Evolutionary conservation across 2,113 vertebrate species (phyloP).

Genomic region (Glaucomys volans): DNA sequence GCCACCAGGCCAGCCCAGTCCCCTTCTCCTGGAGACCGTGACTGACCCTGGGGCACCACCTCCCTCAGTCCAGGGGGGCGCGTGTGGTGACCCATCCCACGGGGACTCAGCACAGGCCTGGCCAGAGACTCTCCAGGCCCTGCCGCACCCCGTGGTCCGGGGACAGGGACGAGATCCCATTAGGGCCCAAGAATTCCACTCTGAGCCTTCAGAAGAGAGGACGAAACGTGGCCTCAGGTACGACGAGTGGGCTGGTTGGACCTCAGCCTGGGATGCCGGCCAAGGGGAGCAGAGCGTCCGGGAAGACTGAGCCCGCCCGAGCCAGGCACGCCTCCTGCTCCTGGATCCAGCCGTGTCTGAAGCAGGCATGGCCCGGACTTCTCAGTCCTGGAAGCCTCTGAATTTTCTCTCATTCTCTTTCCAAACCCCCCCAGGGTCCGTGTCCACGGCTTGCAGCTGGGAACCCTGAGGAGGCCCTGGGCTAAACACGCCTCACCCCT

Average conservation of each 20-base stretch:
- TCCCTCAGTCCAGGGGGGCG: neutral
- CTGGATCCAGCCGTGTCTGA: constrained; percentile 18
- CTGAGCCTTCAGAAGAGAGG: neutral
- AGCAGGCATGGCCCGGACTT: neutral
- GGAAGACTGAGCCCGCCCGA: too few relatives aligned
- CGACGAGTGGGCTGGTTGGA: neutral
- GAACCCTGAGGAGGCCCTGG: too few relatives aligned
- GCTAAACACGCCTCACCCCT: too few relatives aligned
- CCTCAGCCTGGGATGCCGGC: neutral
- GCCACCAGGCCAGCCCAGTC: accelerated
- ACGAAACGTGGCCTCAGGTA: neutral
- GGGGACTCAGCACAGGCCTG: neutral
- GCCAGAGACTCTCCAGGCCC: neutral
- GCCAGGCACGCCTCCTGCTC: neutral
- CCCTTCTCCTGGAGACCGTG: neutral
- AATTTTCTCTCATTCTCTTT: too few relatives aligned
- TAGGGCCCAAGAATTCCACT: neutral
- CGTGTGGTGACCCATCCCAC: neutral
- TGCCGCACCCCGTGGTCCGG: neutral
- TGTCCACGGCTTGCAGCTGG: too few relatives aligned
- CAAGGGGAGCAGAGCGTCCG: too few relatives aligned
- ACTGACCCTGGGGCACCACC: neutral
- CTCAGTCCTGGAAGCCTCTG: neutral
- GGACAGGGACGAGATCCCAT: neutral
- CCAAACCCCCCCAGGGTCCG: too few relatives aligned